These are phyloP conservation scores for Chunga burmeisteri DNA, from an alignment of 2,113 vertebrate species.

Conservation along the genomic window DNA sequence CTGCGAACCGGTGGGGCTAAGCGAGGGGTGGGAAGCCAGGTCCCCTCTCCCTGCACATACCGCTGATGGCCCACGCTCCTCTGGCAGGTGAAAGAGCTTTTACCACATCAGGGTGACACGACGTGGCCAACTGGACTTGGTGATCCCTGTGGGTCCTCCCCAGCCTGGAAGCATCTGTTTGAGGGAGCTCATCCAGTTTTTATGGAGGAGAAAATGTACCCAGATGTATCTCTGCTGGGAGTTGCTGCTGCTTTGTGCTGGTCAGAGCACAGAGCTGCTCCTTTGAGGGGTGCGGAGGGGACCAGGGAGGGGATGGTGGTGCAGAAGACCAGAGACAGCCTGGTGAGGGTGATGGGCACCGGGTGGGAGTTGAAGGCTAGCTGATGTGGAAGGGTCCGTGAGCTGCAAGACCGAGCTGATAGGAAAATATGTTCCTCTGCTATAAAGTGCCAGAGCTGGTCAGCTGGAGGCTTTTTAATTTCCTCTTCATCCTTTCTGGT, in stretches of 20 bases:
- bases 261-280: not conserved
- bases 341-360: not conserved
- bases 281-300: accelerated
- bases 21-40: accelerated
- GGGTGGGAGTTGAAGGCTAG: not conserved
- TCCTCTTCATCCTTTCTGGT: not conserved
- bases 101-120: not conserved
- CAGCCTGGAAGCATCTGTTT: not conserved
- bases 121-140: not conserved
- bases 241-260: not conserved
- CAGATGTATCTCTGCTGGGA: not conserved
- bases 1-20: accelerated
- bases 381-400: not conserved
- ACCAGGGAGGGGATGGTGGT: accelerated
- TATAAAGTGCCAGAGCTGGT: conserved; percentile 5
- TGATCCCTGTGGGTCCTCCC: not conserved
- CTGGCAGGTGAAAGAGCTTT: not conserved
- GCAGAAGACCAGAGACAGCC: not conserved
- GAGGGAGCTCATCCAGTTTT: not conserved
- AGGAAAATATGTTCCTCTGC: not conserved
- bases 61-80: not conserved
- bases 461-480: not conserved
- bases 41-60: not conserved
- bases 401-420: not conserved
- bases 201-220: not conserved